phyloP scores from a whole-genome alignment of 2,888 invertebrate species.

The Cerastis rubricosa region DNA sequence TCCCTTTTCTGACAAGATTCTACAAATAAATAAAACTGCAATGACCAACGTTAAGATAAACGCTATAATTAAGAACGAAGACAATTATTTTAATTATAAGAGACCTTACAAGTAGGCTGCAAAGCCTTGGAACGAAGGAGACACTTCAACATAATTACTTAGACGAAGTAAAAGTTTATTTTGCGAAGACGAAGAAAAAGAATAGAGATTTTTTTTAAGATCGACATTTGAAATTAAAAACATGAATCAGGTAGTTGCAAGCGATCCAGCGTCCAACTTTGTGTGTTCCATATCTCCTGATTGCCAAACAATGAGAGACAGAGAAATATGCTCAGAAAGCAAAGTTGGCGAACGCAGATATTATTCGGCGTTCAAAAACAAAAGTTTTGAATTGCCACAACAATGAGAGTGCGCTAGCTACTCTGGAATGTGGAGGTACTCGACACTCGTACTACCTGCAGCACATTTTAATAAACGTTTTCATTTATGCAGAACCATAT shows the following conservation, averaged over 20 bases:
- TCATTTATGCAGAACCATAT: conserved; percentile 24
- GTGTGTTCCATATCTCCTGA: conserved; percentile 34
- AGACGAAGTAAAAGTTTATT: conserved; percentile 32
- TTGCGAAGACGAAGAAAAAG: conserved; percentile 22
- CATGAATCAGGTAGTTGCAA: conserved; percentile 43
- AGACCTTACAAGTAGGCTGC: conserved; percentile 11
- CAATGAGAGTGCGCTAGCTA: conserved; percentile 23
- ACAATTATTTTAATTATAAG: conserved; percentile 18
- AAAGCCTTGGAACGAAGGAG: conserved; percentile 23
- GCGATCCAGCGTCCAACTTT: conserved; percentile 18
- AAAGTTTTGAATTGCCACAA: conserved; percentile 36
- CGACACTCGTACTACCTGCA: background rate
- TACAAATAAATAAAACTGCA: conserved; percentile 2
- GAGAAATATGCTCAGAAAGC: conserved; percentile 26
- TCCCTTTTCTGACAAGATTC: background rate
- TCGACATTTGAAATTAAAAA: conserved; percentile 33
- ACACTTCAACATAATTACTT: conserved; percentile 46
- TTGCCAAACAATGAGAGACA: conserved; percentile 39
- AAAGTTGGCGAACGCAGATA: conserved; percentile 36
- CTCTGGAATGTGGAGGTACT: conserved; percentile 9
- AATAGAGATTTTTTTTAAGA: conserved; percentile 30
- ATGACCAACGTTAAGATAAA: conserved; percentile 1
- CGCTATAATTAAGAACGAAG: conserved; percentile 7
- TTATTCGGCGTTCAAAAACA: conserved; percentile 26
- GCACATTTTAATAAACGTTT: conserved; percentile 27